Conservation (phyloP, 2,797 vertebrate genomes). For the Leuciscus waleckii region DNA sequence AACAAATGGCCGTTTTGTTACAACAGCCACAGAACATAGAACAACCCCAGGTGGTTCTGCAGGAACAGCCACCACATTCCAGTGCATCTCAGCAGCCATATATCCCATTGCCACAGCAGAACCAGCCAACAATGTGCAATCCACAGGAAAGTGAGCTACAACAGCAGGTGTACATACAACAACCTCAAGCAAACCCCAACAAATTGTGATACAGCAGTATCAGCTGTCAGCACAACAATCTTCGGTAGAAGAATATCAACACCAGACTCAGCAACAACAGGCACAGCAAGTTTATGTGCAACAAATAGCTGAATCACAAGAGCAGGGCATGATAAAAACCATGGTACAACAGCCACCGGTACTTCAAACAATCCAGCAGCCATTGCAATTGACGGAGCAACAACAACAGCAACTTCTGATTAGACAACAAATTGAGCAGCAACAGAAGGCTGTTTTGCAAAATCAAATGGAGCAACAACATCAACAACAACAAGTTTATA, state of each 20-base stretch:
- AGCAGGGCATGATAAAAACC: slow-evolving; percentile 67
- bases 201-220: slow-evolving; percentile 58
- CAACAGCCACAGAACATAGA: slow-evolving; percentile 62
- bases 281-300: slow-evolving; percentile 63
- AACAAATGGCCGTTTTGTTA: slow-evolving; percentile 68
- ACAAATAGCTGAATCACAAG: slow-evolving; percentile 66
- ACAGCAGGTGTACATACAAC: slow-evolving; percentile 55
- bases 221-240: slow-evolving; percentile 65
- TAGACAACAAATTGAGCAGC: slow-evolving; percentile 70
- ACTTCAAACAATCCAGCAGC: slow-evolving; percentile 67
- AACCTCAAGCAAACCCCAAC: slow-evolving; percentile 38
- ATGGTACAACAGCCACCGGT: slow-evolving; percentile 60
- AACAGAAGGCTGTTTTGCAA: slow-evolving; percentile 48
- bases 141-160: slow-evolving; percentile 53
- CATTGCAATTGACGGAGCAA: slow-evolving; percentile 72
- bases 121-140: slow-evolving; percentile 47
- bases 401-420: slow-evolving; percentile 62
- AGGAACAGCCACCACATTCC: slow-evolving; percentile 50
- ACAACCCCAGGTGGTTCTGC: slow-evolving; percentile 49
- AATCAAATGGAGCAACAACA: slow-evolving; percentile 69
- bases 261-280: slow-evolving; percentile 67
- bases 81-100: slow-evolving; percentile 54
- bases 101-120: slow-evolving; percentile 47
- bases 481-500: slow-evolving; percentile 55
- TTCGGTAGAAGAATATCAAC: slow-evolving; percentile 59